Base-by-base conservation (phyloP, 2,797 vertebrate species). In the Choloepus didactylus region DNA sequence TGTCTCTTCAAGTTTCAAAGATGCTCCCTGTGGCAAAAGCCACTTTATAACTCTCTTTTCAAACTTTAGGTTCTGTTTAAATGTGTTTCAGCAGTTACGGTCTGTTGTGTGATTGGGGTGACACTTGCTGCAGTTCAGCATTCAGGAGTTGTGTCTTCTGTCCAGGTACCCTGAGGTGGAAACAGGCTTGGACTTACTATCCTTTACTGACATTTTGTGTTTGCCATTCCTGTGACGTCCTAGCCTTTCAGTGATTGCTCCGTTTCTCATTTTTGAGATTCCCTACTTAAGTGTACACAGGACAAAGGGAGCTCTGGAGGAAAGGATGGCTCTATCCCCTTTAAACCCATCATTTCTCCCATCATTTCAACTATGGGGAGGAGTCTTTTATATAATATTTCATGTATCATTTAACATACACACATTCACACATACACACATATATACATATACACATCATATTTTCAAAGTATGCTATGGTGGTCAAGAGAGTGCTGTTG, bases 1-100 rank as follows among this genome's bases (percentile, higher is more conserved):
- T 96, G 87, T 96, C 89, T 96, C 77, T 85, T 77, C 0, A 25
- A 97, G 92, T 95, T 97, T 96, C 90, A 96, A 97, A 97, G 97
- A 96, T 95, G 64, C 93, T 97, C 95, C 97, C 95, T 88, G 51
- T 97, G 95, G 95, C 95, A 95, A 96, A 95, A 96, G 51, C 12
- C 54, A 96, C 93, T 97, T 96, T 96, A 49, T 56, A 90, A 86
- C 73, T 93, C 85, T 95, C 89, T 96, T 96, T 97, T 76, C 85
- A 95, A 93, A 94, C 81, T 88, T 82, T 62, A 88, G 56, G 25
- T 85, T 96, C 84, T 89, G 77, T 95, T 95, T 92, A 75, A 96
- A 56, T 89, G 81, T 76, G 38, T 64, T 93, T 93, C 67, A 84
- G 35, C 54, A 79, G 91, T 70, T 79, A 69, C 15, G 41, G 51